Base-by-base conservation (phyloP, 2,113 vertebrate species). In the Ardeotis arabs region DNA sequence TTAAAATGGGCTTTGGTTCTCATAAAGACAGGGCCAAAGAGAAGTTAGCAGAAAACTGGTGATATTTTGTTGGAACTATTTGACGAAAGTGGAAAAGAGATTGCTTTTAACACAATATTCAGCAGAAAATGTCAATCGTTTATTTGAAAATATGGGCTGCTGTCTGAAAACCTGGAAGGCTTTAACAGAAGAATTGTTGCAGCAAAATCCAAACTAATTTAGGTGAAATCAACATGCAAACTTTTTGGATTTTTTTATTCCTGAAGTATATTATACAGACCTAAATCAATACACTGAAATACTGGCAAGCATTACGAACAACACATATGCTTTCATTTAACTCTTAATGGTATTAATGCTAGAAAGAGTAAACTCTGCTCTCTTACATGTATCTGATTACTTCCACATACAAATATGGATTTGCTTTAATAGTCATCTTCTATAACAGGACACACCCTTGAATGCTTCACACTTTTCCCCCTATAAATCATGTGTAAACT, bases 261-360 rank as follows among this genome's bases (percentile, higher is more conserved):
- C 35, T 84, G 39, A 68, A 75, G 23, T 59, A 37, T 39, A 29
- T 72, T 68, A 39, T 35, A 49, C 10, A 90, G 59, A 23, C n/a
- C 16, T 72, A 64, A 96, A 81, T 81, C 56, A 80, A 86, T 70
- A 74, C 18, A 35, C 33, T 89, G 74, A 87, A 92, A 66, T 69
- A 55, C 37, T 95, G 84, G 81, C 81, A 94, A 94, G 20, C 47
- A 74, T 39, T 35, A 53, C 1, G 1, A 79, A 49, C 35, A 73
- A 55, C 20, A 77, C 89, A 89, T 73, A 59, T 87, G 94, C 63
- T 95, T 95, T 83, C 87, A 74, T 87, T 96, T 96, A 83, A 58
- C 55, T 80, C 8, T 63, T 76, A 80, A 70, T 58, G 58, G 17
- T 31, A 76, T 66, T 79, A 81, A 55, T 83, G 50, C 9, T 62